phyloP scores from a whole-genome alignment of 2,113 vertebrate genomes.

The Bubo blakistoni region DNA sequence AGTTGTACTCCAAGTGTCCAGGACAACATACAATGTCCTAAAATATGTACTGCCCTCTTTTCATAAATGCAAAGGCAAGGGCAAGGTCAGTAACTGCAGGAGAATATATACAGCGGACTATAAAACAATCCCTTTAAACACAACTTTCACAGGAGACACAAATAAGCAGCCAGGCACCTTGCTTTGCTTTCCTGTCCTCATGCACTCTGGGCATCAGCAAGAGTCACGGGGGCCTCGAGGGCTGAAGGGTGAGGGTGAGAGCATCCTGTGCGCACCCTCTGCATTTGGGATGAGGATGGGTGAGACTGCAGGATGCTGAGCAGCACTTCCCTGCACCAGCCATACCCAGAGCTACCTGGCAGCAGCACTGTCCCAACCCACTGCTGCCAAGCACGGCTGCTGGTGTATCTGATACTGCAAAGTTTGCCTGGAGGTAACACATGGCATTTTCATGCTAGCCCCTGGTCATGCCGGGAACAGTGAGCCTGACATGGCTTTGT shows the following conservation, averaged over 20 bases:
- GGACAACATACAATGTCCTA: neutral
- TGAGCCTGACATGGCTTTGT: neutral
- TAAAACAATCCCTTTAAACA: slow-evolving; percentile 42
- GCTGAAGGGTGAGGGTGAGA: neutral
- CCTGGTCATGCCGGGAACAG: neutral
- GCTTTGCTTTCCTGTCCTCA: neutral
- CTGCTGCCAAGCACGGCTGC: neutral
- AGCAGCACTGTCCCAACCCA: neutral
- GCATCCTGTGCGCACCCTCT: neutral
- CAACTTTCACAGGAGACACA: slow-evolving; percentile 13
- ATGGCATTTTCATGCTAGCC: neutral
- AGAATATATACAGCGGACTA: slow-evolving; percentile 50
- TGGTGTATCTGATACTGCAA: neutral
- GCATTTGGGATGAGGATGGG: neutral
- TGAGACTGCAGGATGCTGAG: neutral
- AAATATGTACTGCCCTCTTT: slow-evolving; percentile 15
- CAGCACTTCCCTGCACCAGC: neutral
- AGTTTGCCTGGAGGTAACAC: neutral
- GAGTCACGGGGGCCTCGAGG: neutral
- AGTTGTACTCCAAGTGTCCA: neutral
- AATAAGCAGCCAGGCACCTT: slow-evolving; percentile 8
- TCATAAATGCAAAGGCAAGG: slow-evolving; percentile 51
- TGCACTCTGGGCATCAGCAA: neutral
- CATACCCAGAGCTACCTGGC: neutral
- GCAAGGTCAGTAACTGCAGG: slow-evolving; percentile 13